Percentiles rank a stretch among this genome's conserved stretches.
phyloP scores from a whole-genome alignment of 2,888 invertebrate species.

The Eubasilissa splendida region DNA sequence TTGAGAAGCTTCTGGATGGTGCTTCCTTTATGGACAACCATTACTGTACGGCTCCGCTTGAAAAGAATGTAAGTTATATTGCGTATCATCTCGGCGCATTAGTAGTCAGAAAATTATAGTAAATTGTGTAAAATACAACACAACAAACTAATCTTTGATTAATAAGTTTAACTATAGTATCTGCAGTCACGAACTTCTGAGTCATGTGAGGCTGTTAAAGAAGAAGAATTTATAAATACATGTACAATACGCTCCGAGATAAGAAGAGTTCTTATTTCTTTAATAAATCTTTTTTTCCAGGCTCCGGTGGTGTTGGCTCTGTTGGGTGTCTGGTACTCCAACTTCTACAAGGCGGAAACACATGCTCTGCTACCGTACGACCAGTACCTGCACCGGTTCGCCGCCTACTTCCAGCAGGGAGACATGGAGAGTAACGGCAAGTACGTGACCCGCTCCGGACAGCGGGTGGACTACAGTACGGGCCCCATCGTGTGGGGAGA shows the following conservation, averaged over 20 bases:
- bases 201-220: too few relatives aligned
- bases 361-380: slow-evolving; percentile 98
- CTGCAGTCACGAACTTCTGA: too few relatives aligned
- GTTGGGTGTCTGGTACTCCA: slow-evolving; percentile 94
- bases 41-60: slow-evolving; percentile 88
- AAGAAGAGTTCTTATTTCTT: too few relatives aligned
- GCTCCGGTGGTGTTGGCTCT: slow-evolving; percentile 94
- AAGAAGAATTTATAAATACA: too few relatives aligned
- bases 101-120: too few relatives aligned
- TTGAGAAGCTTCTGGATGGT: slow-evolving; percentile 91
- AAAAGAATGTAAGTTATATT: slow-evolving; percentile 84
- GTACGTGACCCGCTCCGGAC: slow-evolving; percentile 83
- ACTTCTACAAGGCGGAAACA: slow-evolving; percentile 96
- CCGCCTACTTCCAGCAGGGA: slow-evolving; percentile 99
- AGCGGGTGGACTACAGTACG: slow-evolving; percentile 74
- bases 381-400: slow-evolving; percentile 97
- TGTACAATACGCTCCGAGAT: too few relatives aligned
- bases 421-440: slow-evolving; percentile 99
- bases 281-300: slow-evolving; percentile 67
- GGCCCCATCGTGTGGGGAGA: slow-evolving; percentile 97
- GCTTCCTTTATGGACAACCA: slow-evolving; percentile 96
- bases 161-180: too few relatives aligned
- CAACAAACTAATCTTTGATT: too few relatives aligned
- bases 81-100: too few relatives aligned
- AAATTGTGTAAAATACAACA: too few relatives aligned